phyloP scores from a whole-genome alignment of 92 coral and sea anemone genomes.

The Porites lobata region DNA sequence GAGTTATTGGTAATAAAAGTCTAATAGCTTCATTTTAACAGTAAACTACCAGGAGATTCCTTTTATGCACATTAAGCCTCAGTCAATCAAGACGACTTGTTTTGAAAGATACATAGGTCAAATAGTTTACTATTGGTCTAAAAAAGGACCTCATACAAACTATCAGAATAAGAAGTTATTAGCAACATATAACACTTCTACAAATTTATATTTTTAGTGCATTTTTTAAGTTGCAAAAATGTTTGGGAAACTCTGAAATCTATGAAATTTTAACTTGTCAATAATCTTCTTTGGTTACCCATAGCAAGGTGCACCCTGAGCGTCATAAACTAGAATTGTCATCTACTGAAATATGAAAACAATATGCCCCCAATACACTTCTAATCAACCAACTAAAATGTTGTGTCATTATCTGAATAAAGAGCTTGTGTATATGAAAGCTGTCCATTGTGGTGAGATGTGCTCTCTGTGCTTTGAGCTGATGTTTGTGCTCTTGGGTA shows the following conservation, averaged over 20 bases:
- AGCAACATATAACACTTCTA: conserved; percentile 46
- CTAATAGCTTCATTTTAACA: conserved; percentile 48
- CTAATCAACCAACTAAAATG: conserved; percentile 65
- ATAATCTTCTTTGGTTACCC: conserved; percentile 55
- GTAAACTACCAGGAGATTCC: conserved; percentile 46
- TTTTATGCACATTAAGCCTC: conserved; percentile 46
- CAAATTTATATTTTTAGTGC: conserved; percentile 52
- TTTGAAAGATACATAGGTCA: conserved; percentile 42
- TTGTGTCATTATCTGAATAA: conserved; percentile 59
- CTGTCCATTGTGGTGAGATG: conserved; percentile 68
- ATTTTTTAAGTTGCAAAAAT: conserved; percentile 49
- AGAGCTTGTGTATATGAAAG: conserved; percentile 73
- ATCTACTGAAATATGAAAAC: conserved; percentile 65
- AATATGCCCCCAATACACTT: conserved; percentile 55
- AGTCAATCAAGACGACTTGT: conserved; percentile 53
- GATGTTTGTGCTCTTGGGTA: conserved; percentile 67
- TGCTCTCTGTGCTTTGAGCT: conserved; percentile 62
- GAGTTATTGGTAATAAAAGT: conserved; percentile 44
- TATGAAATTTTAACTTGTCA: conserved; percentile 34
- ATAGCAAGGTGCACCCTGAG: conserved; percentile 45
- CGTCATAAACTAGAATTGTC: conserved; percentile 65
- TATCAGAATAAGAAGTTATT: conserved; percentile 50
- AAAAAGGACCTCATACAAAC: conserved; percentile 52
- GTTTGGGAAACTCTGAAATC: conserved; percentile 51
- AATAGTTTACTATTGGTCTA: conserved; percentile 39